Conservation (phyloP, 2,797 vertebrate species). For the Clamator glandarius region DNA sequence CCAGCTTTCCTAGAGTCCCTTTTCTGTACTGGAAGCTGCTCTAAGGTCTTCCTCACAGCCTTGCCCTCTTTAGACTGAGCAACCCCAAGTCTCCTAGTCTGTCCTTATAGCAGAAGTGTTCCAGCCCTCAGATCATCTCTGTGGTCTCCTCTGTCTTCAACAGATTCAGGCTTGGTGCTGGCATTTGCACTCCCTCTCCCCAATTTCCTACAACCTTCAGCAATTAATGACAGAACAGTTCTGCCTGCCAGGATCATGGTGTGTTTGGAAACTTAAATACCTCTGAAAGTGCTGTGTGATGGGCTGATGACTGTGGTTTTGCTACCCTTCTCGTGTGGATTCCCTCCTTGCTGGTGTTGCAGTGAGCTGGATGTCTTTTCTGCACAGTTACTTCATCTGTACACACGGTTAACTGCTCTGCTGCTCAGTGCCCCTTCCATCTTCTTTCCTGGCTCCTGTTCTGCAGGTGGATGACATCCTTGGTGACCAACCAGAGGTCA, state of each 20-base stretch:
- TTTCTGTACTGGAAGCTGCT: too few species aligned
- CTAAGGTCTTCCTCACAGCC: too few species aligned
- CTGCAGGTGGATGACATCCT: conserved; percentile 91
- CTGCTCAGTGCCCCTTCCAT: background rate
- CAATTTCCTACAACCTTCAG: background rate
- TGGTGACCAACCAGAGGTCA: conserved; percentile 85
- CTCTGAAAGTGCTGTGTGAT: background rate
- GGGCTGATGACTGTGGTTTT: rapidly evolving
- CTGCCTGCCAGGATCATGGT: rapidly evolving
- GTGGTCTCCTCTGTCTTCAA: too few species aligned
- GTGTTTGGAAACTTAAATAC: background rate
- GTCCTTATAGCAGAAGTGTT: too few species aligned
- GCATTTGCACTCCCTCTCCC: rapidly evolving
- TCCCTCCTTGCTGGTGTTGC: background rate
- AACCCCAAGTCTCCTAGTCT: too few species aligned
- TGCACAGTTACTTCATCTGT: rapidly evolving
- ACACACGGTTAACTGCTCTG: rapidly evolving
- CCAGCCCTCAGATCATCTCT: too few species aligned
- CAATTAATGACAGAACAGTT: background rate
- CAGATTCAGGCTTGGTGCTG: background rate
- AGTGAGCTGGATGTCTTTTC: rapidly evolving
- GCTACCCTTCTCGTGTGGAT: rapidly evolving
- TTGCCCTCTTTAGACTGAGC: too few species aligned
- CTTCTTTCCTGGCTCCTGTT: background rate
- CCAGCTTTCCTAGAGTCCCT: too few species aligned